Base-by-base conservation (phyloP, 2,888 invertebrate genomes). In the Nymphalis urticae region DNA sequence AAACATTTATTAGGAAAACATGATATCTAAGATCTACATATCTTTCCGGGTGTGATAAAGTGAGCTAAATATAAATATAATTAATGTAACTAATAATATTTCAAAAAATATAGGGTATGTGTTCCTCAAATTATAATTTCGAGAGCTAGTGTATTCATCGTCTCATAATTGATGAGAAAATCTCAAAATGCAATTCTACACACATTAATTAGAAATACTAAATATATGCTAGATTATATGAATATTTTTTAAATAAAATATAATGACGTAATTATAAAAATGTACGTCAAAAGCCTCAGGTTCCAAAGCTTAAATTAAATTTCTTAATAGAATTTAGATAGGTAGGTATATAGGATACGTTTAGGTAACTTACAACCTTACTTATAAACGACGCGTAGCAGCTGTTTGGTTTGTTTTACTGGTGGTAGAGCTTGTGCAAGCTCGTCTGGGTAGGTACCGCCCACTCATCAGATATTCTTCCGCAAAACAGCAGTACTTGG, bases 261-360 rank as follows among this genome's bases (percentile, higher is more conserved):
- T 60, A 54, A 56, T 32, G 50, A 21, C 9, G 32, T 54, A 48
- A 51, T 62, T 32, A n/a, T 48, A 48, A 27, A 53, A 61, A 47
- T 42, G 47, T 62, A 64, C 48, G 64, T 60, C 61, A 68, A 74
- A 69, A 68, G 59, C 82, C 82, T 83, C 79, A 77, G 76, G 81
- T 83, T 85, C 88, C 88, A 88, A 88, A 88, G 89, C 77, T 84
- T 73, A 74, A 72, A 74, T 71, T 73, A 70, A 68, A 68, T 80
- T 72, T 50, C 48, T 74, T 77, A 71, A 74, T 76, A 70, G 74
- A 75, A 75, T 68, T 32, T 42, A 13, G 3, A 42, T 13, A 13
- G 42, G 4, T 42, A 42, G 13, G 67, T 58, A 75, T 63, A 54
- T 62, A 59, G 27, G 13, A 67, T 77, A 7, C n/a, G n/a, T 42